Percentiles rank a stretch among this genome's conserved stretches.
phyloP scores from a whole-genome alignment of 2,888 invertebrate species.

The Acrobasis repandana region DNA sequence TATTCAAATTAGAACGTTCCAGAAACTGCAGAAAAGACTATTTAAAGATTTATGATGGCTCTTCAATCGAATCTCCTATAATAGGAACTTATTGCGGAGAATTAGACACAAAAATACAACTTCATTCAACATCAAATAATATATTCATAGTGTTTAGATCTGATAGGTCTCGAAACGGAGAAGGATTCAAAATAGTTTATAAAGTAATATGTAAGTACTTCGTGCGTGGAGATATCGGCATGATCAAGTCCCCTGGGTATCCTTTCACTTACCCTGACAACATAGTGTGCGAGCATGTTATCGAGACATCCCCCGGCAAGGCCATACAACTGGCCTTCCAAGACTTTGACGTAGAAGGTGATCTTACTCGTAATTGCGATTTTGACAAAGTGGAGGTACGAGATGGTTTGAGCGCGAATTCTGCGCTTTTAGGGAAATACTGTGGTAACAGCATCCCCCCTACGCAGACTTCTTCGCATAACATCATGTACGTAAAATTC shows the following conservation, averaged over 20 bases:
- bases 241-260: slow-evolving; percentile 88
- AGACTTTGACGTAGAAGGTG: slow-evolving; percentile 86
- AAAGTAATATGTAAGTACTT: slow-evolving; percentile 59
- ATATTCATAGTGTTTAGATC: slow-evolving; percentile 78
- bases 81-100: slow-evolving; percentile 90
- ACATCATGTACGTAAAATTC: slow-evolving; percentile 88
- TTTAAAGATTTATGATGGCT: slow-evolving; percentile 86
- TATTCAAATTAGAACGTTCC: slow-evolving; percentile 86
- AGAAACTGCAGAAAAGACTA: slow-evolving; percentile 84
- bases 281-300: slow-evolving; percentile 86
- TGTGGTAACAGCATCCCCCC: slow-evolving; percentile 85
- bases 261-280: slow-evolving; percentile 86
- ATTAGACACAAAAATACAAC: slow-evolving; percentile 8
- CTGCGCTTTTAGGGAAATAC: slow-evolving; percentile 85
- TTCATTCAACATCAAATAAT: slow-evolving; percentile 79
- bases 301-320: slow-evolving; percentile 84
- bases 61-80: slow-evolving; percentile 81
- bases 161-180: slow-evolving; percentile 53
- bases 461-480: slow-evolving; percentile 86
- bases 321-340: slow-evolving; percentile 85
- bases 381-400: slow-evolving; percentile 83
- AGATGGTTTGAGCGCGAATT: slow-evolving; percentile 86
- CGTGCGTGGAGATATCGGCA: slow-evolving; percentile 82
- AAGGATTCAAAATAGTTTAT: slow-evolving; percentile 64
- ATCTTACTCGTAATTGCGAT: slow-evolving; percentile 34